Evolutionary conservation across 2,113 vertebrate genomes (phyloP).

Genomic region (Eulacestoma nigropectus): DNA sequence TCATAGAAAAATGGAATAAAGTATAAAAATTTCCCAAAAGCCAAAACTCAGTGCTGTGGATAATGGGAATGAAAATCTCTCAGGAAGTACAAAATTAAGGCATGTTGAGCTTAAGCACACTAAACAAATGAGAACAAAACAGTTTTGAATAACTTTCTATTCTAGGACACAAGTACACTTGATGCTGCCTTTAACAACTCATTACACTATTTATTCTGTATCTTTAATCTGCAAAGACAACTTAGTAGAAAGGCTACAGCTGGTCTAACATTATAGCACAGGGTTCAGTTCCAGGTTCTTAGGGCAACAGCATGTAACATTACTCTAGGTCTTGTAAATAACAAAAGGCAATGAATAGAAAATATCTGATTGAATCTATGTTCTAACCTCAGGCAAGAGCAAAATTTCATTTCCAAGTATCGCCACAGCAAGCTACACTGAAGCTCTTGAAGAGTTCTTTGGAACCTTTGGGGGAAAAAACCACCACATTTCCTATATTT

Average conservation of each 20-base stretch:
- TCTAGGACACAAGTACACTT: background rate
- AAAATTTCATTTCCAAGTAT: background rate
- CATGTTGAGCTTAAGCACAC: background rate
- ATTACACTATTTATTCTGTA: background rate
- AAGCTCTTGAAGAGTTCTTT: background rate
- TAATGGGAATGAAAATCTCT: background rate
- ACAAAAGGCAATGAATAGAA: background rate
- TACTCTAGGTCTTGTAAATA: background rate
- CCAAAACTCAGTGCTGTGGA: background rate
- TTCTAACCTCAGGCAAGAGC: background rate
- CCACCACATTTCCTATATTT: background rate
- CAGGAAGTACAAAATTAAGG: background rate
- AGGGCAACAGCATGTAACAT: background rate
- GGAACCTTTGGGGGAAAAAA: background rate
- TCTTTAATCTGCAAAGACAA: background rate
- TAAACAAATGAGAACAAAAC: background rate
- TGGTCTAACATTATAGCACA: background rate
- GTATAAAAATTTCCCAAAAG: background rate
- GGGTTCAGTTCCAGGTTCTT: background rate
- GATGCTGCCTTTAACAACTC: background rate
- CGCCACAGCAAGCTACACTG: background rate
- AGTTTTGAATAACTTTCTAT: background rate
- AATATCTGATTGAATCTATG: background rate
- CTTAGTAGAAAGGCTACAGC: background rate
- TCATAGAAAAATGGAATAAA: background rate